A percentile compares a stretch with the other conserved stretches of the same genome.
These are phyloP conservation scores for Pocillopora grandis DNA, from an alignment of 92 coral and sea anemone species.

Conservation along the genomic window DNA sequence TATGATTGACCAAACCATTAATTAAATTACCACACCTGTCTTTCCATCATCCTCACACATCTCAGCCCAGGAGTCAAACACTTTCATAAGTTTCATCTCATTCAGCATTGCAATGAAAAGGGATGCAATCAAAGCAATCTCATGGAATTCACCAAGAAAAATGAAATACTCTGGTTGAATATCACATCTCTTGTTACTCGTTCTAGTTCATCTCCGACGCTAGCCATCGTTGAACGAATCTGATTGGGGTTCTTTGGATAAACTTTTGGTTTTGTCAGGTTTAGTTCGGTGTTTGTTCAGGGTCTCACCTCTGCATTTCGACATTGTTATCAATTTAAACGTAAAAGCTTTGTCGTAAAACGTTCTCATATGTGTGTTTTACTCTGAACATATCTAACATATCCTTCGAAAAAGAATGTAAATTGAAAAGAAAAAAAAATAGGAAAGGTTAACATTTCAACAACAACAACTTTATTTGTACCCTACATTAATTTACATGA, in stretches of 20 bases:
- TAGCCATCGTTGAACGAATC: too few relatives aligned
- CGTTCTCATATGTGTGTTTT: neutral
- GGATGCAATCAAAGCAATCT: conserved; percentile 46
- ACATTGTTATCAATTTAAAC: conserved; percentile 15
- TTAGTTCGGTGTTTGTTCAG: conserved; percentile 5
- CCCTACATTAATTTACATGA: too few relatives aligned
- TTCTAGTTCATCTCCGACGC: neutral
- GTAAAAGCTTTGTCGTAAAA: neutral
- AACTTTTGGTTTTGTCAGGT: neutral
- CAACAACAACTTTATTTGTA: too few relatives aligned
- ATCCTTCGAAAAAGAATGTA: too few relatives aligned
- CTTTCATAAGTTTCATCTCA: conserved; percentile 25
- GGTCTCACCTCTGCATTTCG: conserved; percentile 55
- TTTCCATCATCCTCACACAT: neutral
- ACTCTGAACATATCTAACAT: too few relatives aligned
- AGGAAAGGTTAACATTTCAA: too few relatives aligned
- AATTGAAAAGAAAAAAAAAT: too few relatives aligned
- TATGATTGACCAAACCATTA: conserved; percentile 50
- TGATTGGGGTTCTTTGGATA: neutral
- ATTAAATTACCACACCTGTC: neutral
- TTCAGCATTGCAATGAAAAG: conserved; percentile 56
- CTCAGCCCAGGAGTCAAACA: conserved; percentile 60
- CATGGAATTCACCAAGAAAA: conserved; percentile 50
- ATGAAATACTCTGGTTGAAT: conserved; percentile 38
- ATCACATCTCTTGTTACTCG: neutral